These are phyloP conservation scores for Diacarnus erythraeanus DNA, from an alignment of 37 sponge, comb jelly and placozoan genomes.

Conservation along the genomic window DNA sequence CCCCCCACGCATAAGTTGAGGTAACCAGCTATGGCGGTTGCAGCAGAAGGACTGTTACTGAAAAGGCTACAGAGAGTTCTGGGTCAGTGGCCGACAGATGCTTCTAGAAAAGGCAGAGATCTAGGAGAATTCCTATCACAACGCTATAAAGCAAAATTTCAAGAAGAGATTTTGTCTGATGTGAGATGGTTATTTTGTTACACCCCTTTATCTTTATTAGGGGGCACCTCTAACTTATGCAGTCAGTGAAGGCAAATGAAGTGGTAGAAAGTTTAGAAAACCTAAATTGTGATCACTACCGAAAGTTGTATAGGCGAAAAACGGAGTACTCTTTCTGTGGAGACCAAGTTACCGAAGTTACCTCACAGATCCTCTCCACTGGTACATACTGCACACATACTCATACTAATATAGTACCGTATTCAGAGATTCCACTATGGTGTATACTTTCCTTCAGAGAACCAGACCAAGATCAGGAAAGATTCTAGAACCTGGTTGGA, in stretches of 20 bases:
- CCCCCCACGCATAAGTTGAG: no score
- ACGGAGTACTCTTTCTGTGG: constrained; percentile 33
- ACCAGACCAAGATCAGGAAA: background rate
- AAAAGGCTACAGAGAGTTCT: constrained; percentile 34
- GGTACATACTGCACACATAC: no score
- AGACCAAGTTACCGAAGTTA: background rate
- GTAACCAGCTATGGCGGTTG: no score
- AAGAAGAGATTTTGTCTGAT: constrained; percentile 4
- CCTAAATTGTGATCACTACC: constrained; percentile 38
- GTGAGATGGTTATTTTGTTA: constrained; percentile 26
- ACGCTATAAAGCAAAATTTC: constrained; percentile 19
- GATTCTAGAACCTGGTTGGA: background rate
- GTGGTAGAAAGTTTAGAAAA: constrained; percentile 52
- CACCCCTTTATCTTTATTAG: background rate
- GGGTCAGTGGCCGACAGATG: constrained; percentile 47
- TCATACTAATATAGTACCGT: no score
- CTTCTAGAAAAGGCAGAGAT: constrained; percentile 64
- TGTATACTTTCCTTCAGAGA: background rate
- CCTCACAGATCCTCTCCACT: constrained; percentile 42
- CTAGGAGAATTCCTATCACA: constrained; percentile 41
- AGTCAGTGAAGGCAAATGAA: constrained; percentile 16
- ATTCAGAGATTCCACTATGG: no score
- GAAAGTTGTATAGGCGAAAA: constrained; percentile 28
- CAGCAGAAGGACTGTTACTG: background rate
- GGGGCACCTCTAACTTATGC: background rate